These are phyloP conservation scores for Chironomus tentans DNA, from an alignment of 2,888 invertebrate species.

Conservation along the genomic window DNA sequence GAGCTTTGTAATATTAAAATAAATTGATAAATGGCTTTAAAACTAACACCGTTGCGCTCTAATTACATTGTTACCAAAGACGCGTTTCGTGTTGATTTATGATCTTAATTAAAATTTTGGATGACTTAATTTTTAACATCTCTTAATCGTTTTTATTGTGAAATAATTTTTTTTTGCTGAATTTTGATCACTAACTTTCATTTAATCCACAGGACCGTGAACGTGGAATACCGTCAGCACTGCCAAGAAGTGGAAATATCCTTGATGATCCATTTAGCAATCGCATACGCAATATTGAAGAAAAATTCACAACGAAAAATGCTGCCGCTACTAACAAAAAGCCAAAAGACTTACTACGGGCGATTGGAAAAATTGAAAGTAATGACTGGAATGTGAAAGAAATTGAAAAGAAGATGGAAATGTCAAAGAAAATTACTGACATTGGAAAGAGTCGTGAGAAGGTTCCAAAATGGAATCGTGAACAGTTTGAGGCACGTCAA, in stretches of 20 bases:
- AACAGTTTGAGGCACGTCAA: conserved; percentile 56
- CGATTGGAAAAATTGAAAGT: conserved; percentile 81
- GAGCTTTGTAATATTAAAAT: neutral
- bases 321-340: conserved; percentile 56
- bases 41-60: conserved; percentile 17
- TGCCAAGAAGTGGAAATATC: conserved; percentile 34
- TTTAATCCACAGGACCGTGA: conserved; percentile 39
- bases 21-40: neutral
- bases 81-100: neutral
- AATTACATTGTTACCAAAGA: neutral
- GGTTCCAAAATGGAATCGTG: conserved; percentile 86
- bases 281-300: conserved; percentile 64
- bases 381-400: conserved; percentile 87
- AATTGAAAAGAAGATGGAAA: conserved; percentile 78
- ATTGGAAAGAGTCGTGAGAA: conserved; percentile 51
- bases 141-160: neutral
- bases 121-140: neutral
- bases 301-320: conserved; percentile 57
- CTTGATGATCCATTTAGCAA: conserved; percentile 41
- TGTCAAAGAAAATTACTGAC: conserved; percentile 41
- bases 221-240: conserved; percentile 40
- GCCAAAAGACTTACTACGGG: conserved; percentile 75
- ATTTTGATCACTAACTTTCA: neutral
- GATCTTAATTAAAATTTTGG: neutral
- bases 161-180: neutral